Evolutionary conservation across 2,888 invertebrate genomes (phyloP).

Genomic region (Rotaria macrura): DNA sequence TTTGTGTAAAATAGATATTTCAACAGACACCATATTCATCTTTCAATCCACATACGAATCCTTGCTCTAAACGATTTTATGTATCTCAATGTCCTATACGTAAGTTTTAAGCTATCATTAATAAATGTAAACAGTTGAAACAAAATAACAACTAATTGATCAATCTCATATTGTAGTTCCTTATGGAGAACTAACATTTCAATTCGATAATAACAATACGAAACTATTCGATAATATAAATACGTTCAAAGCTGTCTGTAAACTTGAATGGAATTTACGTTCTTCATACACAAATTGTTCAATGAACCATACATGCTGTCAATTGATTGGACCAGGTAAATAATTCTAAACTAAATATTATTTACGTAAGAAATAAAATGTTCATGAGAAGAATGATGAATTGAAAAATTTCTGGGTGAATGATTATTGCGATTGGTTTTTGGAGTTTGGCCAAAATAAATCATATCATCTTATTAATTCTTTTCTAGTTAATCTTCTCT

Average conservation of each 20-base stretch:
- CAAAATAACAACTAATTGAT: too few species aligned
- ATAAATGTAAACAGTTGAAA: too few species aligned
- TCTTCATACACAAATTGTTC: background rate
- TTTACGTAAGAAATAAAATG: too few species aligned
- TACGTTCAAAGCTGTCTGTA: background rate
- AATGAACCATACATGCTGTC: background rate
- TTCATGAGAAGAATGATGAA: too few species aligned
- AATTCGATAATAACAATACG: background rate
- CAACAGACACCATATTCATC: background rate
- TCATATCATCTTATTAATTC: too few species aligned
- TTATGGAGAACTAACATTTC: conserved; percentile 8
- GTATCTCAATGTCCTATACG: background rate
- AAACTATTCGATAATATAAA: background rate
- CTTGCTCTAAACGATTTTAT: background rate
- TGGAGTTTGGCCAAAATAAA: too few species aligned
- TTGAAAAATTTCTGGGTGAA: background rate
- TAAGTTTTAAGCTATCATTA: background rate
- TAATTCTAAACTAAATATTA: too few species aligned
- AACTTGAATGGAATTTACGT: background rate
- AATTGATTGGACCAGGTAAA: conserved; percentile 18
- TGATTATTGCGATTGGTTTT: background rate
- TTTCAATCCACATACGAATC: background rate
- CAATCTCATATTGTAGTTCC: background rate
- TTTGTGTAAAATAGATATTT: background rate
- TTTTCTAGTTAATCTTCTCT: background rate